phyloP scores from a whole-genome alignment of 2,113 vertebrate genomes.

The Cynocephalus volans region DNA sequence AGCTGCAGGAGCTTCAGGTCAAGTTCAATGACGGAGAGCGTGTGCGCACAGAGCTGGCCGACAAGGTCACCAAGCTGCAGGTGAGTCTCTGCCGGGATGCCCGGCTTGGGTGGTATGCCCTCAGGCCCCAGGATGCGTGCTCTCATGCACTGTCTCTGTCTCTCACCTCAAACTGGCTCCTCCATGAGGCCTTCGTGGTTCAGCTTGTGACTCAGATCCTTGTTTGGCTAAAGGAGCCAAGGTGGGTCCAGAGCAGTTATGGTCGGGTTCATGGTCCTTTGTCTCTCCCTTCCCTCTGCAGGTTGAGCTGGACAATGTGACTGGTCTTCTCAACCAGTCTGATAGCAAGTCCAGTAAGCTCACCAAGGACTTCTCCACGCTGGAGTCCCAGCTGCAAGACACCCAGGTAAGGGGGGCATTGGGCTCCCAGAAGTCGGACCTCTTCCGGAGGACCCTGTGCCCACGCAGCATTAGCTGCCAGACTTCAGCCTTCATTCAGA shows the following conservation, averaged over 20 bases:
- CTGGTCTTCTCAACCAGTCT: constrained; percentile 92
- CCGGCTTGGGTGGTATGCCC: neutral
- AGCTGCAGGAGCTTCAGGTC: constrained; percentile 96
- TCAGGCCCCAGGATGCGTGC: accelerated
- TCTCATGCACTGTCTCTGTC: neutral
- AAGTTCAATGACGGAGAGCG: constrained; percentile 95
- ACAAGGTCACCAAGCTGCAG: constrained; percentile 95
- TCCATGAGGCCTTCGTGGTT: accelerated
- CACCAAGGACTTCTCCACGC: constrained; percentile 94
- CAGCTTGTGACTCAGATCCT: too few species aligned
- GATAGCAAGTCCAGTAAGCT: constrained; percentile 97
- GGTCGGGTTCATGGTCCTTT: neutral
- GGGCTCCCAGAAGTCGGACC: accelerated
- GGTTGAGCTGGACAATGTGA: constrained; percentile 95
- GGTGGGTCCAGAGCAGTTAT: too few species aligned
- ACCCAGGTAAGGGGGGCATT: constrained; percentile 91
- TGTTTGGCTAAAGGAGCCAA: neutral
- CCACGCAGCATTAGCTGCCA: accelerated
- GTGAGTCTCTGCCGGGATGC: constrained; percentile 83
- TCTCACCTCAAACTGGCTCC: neutral
- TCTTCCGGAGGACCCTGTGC: too few species aligned
- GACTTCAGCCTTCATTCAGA: too few species aligned
- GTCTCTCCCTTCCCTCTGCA: constrained; percentile 70
- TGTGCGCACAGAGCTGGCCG: constrained; percentile 91
- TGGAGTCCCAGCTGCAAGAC: constrained; percentile 98